phyloP scores from a whole-genome alignment of 2,888 invertebrate species.

The Eupithecia subfuscata region DNA sequence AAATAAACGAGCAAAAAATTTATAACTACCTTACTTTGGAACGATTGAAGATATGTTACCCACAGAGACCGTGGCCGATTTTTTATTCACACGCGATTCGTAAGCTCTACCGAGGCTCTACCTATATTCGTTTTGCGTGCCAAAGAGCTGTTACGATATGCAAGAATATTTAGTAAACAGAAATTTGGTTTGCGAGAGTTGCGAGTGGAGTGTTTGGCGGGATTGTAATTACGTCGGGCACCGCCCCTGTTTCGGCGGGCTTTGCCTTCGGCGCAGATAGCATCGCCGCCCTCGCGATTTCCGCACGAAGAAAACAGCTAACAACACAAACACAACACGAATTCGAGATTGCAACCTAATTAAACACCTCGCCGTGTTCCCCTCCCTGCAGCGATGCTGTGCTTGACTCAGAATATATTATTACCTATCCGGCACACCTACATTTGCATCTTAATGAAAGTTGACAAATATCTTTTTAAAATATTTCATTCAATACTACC shows the following conservation, averaged over 20 bases:
- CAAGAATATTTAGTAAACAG: slow-evolving; percentile 73
- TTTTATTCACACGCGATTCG: slow-evolving; percentile 73
- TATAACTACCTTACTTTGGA: slow-evolving; percentile 48
- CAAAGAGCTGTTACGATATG: slow-evolving; percentile 71
- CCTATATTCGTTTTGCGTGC: slow-evolving; percentile 69
- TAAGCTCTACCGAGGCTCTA: slow-evolving; percentile 50
- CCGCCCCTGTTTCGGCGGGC: slow-evolving; percentile 69
- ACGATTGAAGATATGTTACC: slow-evolving; percentile 56
- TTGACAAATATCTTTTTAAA: slow-evolving; percentile 77
- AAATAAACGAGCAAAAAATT: slow-evolving; percentile 54
- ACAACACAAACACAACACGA: slow-evolving; percentile 48
- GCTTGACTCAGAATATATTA: slow-evolving; percentile 55
- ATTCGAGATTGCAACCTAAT: slow-evolving; percentile 73
- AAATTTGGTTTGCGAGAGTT: slow-evolving; percentile 62
- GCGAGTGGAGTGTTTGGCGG: slow-evolving; percentile 64
- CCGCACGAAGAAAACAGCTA: slow-evolving; percentile 52
- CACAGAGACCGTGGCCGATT: slow-evolving; percentile 61
- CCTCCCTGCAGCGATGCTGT: slow-evolving; percentile 47
- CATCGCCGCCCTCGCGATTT: slow-evolving; percentile 64
- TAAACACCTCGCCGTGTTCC: slow-evolving; percentile 55
- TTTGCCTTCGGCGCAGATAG: slow-evolving; percentile 65
- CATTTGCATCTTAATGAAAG: slow-evolving; percentile 62
- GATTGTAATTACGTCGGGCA: slow-evolving; percentile 70
- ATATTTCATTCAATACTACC: slow-evolving; percentile 58
- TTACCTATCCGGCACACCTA: slow-evolving; percentile 59